phyloP scores from a whole-genome alignment of 2,113 vertebrate genomes.

The Scalopus aquaticus region DNA sequence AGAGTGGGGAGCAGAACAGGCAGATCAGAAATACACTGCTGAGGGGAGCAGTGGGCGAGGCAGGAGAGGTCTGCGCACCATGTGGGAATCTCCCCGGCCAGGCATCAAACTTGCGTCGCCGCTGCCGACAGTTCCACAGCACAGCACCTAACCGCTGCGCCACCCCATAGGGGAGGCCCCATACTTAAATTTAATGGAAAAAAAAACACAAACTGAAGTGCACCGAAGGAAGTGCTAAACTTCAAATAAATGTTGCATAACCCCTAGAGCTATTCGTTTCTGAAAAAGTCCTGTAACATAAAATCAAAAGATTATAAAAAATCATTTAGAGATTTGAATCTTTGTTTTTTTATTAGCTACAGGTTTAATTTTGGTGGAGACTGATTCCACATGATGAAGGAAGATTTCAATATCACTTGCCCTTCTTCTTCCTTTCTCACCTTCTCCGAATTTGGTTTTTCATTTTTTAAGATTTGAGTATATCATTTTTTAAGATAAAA shows the following conservation, averaged over 20 bases:
- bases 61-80: too few relatives aligned
- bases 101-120: too few relatives aligned
- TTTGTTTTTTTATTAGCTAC: background rate
- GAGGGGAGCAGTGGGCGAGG: too few relatives aligned
- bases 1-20: too few relatives aligned
- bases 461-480: slow-evolving; percentile 24
- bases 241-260: slow-evolving; percentile 28
- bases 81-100: too few relatives aligned
- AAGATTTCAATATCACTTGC: background rate
- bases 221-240: background rate
- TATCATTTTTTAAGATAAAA: background rate
- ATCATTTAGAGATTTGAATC: background rate
- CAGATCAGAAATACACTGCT: too few relatives aligned
- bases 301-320: slow-evolving; percentile 3
- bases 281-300: background rate
- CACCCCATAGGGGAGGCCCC: too few relatives aligned
- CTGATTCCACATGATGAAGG: background rate
- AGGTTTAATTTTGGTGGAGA: background rate
- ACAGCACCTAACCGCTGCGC: too few relatives aligned
- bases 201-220: slow-evolving; percentile 7
- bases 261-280: background rate
- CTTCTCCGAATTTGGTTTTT: background rate
- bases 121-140: too few relatives aligned
- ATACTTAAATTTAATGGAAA: slow-evolving; percentile 9
- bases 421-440: background rate